A percentile compares a stretch with the other conserved stretches of the same genome.
These are phyloP conservation scores for Saguinus imperator DNA, from an alignment of 2,113 vertebrate species.

Conservation along the genomic window DNA sequence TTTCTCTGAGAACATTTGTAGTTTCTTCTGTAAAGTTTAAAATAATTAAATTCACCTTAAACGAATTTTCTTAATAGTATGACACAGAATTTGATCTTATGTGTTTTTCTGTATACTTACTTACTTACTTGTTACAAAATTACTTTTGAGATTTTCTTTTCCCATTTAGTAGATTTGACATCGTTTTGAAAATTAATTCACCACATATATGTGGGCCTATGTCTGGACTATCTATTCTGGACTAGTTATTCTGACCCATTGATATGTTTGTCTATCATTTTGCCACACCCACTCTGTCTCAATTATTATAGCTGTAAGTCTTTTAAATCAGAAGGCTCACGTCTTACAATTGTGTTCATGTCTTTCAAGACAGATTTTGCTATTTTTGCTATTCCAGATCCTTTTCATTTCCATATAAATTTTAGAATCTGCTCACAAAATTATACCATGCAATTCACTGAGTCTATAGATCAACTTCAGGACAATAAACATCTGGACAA, in stretches of 20 bases:
- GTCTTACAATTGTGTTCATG: background rate
- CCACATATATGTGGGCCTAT: background rate
- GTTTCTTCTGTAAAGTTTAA: background rate
- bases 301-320: background rate
- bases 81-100: background rate
- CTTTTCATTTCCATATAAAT: background rate
- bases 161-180: background rate
- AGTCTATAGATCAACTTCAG: background rate
- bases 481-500: background rate
- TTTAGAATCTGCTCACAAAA: background rate
- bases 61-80: background rate
- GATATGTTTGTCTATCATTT: background rate
- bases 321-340: background rate
- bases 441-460: background rate
- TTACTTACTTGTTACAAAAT: background rate
- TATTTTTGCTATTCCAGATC: background rate
- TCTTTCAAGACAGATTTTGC: background rate
- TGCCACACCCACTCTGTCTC: background rate
- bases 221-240: background rate
- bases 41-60: background rate
- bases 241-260: background rate
- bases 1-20: background rate
- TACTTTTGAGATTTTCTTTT: background rate
- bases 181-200: slow-evolving; percentile 9
- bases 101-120: background rate